A percentile compares a stretch with the other conserved stretches of the same genome.
Evolutionary conservation across 2,113 vertebrate genomes (phyloP).

Genomic region (Rhynchomys soricoides): DNA sequence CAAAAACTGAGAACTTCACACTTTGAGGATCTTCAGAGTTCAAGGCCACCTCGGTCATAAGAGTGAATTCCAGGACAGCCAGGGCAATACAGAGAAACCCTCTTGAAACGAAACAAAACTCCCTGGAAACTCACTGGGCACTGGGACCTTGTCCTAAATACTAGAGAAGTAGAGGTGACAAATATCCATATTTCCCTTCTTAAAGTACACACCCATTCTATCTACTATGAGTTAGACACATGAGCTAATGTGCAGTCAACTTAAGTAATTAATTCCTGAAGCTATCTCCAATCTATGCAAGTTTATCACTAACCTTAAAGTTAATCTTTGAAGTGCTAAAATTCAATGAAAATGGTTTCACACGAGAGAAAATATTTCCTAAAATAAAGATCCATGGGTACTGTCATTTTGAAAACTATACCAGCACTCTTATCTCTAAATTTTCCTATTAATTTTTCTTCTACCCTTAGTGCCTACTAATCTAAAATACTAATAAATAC

Average conservation of each 20-base stretch:
- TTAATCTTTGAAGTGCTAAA: conserved; percentile 60
- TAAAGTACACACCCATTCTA: neutral
- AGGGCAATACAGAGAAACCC: neutral
- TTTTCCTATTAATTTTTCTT: conserved; percentile 6
- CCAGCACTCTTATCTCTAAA: conserved; percentile 23
- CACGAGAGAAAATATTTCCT: neutral
- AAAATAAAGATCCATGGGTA: conserved; percentile 13
- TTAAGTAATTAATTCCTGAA: conserved; percentile 57
- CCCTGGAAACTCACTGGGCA: neutral
- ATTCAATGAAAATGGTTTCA: neutral
- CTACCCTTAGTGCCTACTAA: conserved; percentile 20
- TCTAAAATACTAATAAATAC: conserved; percentile 38
- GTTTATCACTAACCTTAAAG: conserved; percentile 44
- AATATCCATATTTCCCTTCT: neutral
- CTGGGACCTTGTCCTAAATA: neutral
- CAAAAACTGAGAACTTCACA: neutral
- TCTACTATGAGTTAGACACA: neutral
- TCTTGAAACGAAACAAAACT: neutral
- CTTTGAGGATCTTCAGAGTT: neutral
- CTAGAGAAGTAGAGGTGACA: conserved; percentile 1
- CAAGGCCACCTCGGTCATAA: neutral
- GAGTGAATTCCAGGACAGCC: neutral
- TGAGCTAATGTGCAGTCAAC: neutral
- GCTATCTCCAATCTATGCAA: conserved; percentile 55
- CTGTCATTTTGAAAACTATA: conserved; percentile 57